These are phyloP conservation scores for Trachymyrmex cornetzi DNA, from an alignment of 1,140 invertebrate species.

Conservation along the genomic window DNA sequence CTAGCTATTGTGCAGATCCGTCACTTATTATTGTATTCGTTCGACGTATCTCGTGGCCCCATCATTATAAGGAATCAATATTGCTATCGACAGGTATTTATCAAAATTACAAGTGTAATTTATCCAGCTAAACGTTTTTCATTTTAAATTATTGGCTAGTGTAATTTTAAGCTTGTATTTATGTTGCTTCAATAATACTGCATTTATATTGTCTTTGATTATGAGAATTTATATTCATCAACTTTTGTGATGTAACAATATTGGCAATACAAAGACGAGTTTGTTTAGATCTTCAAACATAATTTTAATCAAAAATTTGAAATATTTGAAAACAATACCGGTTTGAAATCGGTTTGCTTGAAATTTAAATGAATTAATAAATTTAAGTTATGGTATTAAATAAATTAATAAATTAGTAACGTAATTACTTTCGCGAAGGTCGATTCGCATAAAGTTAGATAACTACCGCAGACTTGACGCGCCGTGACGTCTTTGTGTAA, in stretches of 20 bases:
- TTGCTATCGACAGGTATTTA: slow-evolving; percentile 43
- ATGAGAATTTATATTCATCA: background rate
- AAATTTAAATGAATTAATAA: background rate
- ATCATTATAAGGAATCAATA: slow-evolving; percentile 45
- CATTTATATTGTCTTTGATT: background rate
- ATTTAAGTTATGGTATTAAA: background rate
- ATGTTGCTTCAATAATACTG: background rate
- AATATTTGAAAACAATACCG: background rate
- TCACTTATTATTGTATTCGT: slow-evolving; percentile 56
- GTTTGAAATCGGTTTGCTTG: too few species aligned
- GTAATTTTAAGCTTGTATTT: slow-evolving; percentile 7
- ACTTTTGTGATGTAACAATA: background rate
- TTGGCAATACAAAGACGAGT: background rate
- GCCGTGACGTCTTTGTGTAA: background rate
- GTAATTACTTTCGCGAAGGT: background rate
- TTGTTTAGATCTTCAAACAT: background rate
- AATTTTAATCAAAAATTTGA: background rate
- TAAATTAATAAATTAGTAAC: background rate
- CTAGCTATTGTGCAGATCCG: slow-evolving; percentile 54
- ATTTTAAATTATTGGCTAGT: background rate
- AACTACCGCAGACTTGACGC: background rate
- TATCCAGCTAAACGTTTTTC: slow-evolving; percentile 11
- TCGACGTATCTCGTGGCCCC: slow-evolving; percentile 37
- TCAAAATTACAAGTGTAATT: slow-evolving; percentile 29
- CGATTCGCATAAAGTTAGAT: background rate